phyloP scores from a whole-genome alignment of 2,797 vertebrate genomes.

The Gymnocypris eckloni region DNA sequence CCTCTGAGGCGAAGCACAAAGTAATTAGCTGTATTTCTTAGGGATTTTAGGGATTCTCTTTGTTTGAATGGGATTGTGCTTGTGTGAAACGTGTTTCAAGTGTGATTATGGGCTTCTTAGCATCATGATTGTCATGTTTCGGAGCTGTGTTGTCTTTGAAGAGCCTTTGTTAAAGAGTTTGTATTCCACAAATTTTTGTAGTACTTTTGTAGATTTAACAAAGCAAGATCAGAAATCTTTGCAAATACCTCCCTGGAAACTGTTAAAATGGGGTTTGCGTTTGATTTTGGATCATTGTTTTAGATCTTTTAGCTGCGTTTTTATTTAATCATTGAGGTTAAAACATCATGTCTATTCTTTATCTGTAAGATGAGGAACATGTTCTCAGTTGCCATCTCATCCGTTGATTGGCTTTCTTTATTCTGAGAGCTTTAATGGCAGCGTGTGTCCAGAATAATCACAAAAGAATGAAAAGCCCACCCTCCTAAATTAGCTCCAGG shows the following conservation, averaged over 20 bases:
- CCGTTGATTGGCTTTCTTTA: slow-evolving; percentile 29
- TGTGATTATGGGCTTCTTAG: slow-evolving; percentile 18
- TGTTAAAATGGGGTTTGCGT: background rate
- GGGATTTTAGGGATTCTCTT: slow-evolving; percentile 22
- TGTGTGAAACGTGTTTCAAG: slow-evolving; percentile 5
- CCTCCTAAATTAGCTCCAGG: slow-evolving; percentile 53
- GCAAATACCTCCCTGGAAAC: background rate
- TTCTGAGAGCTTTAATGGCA: slow-evolving; percentile 30
- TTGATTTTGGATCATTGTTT: background rate
- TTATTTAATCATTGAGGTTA: background rate
- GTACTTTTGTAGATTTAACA: background rate
- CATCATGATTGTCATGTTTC: slow-evolving; percentile 8
- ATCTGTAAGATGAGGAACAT: slow-evolving; percentile 14
- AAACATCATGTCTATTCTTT: background rate
- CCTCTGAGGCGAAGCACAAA: background rate
- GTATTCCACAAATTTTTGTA: background rate
- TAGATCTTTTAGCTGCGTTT: background rate
- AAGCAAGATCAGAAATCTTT: background rate
- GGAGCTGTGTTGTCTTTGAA: background rate
- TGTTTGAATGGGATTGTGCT: slow-evolving; percentile 26
- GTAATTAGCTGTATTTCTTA: slow-evolving; percentile 25
- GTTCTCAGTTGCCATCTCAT: slow-evolving; percentile 16
- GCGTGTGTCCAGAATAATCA: slow-evolving; percentile 53
- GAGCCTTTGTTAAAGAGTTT: background rate
- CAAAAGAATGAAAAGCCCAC: slow-evolving; percentile 45